Evolutionary conservation across 2,113 vertebrate species (phyloP), one percentile per base, ranked within the genome.

Genomic region (Bagarius yarrelli): DNA sequence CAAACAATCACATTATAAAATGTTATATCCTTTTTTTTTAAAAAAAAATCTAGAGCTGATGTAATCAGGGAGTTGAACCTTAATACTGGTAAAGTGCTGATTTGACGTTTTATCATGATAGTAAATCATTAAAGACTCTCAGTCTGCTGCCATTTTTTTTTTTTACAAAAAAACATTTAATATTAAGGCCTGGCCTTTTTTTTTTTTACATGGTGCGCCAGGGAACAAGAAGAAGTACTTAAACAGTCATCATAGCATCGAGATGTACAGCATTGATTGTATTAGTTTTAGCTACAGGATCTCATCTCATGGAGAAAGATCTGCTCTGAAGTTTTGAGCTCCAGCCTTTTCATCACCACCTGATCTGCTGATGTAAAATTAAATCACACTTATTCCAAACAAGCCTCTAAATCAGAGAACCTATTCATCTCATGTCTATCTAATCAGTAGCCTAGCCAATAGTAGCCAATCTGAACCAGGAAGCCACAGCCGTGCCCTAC

Each of bases 231-330:
- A 90, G 89, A 80, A 90, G 59, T 79, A 76, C 64, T 53, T 63
- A 75, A 93, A 93, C 92, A 92, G 92, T 93, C 91, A 85, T 78
- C 40, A 66, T 72, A 80, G 80, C 74, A 74, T 88, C 81, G 88
- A 34, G 89, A 87, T 44, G 73, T 84, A 88, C 86, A 89, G 90
- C 84, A 71, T 90, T 91, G 82, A 72, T 81, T 81, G 55, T 21
- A 63, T 76, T 30, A 21, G 80, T 15, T 80, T 66, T 71, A 66
- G 76, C 67, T 60, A 57, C 44, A 80, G 66, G 60, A 56, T 76
- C 52, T 75, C 61, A 44, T 40, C 27, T 30, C 52, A 44, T 52
- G 69, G 67, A 83, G 25, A 83, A 50, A 34, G 4, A 87, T 71
- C 1, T 83, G 44, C 50, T 53, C 18, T 56, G 34, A 57, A 67